Conservation (phyloP, 2,888 invertebrate genomes). For the Falcaria lacertinaria region DNA sequence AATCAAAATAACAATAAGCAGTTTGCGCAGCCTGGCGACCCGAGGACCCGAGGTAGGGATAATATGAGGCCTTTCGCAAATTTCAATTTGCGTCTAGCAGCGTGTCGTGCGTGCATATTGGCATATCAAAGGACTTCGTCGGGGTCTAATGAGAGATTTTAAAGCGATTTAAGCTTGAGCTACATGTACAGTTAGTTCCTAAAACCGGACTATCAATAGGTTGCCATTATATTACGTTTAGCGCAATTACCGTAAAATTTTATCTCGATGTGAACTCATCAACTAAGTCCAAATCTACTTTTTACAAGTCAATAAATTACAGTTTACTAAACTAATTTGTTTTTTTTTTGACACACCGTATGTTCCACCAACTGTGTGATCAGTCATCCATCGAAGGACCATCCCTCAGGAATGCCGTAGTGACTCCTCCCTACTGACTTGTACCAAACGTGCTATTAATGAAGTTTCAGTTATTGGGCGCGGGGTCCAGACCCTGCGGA, state of each 20-base stretch:
- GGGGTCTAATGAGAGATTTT: slow-evolving; percentile 10
- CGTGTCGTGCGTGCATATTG: slow-evolving; percentile 52
- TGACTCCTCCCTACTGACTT: slow-evolving; percentile 5
- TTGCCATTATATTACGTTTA: too few relatives aligned
- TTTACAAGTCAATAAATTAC: too few relatives aligned
- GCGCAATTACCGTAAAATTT: too few relatives aligned
- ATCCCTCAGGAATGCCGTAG: too few relatives aligned
- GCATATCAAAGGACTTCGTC: slow-evolving; percentile 41
- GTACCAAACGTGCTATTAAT: slow-evolving; percentile 33
- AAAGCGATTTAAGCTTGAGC: not conserved
- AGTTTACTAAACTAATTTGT: too few relatives aligned
- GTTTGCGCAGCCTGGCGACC: not conserved
- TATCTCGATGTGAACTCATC: too few relatives aligned
- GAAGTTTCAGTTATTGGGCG: slow-evolving; percentile 18
- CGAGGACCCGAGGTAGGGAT: slow-evolving; percentile 20
- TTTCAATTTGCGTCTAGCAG: slow-evolving; percentile 51
- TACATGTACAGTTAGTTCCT: not conserved
- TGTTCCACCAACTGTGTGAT: too few relatives aligned
- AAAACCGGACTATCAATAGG: too few relatives aligned
- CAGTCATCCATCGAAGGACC: too few relatives aligned
- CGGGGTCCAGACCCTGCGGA: not conserved
- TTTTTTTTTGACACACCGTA: too few relatives aligned
- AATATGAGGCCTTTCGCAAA: slow-evolving; percentile 29
- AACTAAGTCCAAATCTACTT: too few relatives aligned
- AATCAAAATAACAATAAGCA: slow-evolving; percentile 1